A percentile compares a stretch with the other conserved stretches of the same genome.
These are phyloP conservation scores for Pegoplata infirma DNA, from an alignment of 2,888 invertebrate genomes.

Conservation along the genomic window DNA sequence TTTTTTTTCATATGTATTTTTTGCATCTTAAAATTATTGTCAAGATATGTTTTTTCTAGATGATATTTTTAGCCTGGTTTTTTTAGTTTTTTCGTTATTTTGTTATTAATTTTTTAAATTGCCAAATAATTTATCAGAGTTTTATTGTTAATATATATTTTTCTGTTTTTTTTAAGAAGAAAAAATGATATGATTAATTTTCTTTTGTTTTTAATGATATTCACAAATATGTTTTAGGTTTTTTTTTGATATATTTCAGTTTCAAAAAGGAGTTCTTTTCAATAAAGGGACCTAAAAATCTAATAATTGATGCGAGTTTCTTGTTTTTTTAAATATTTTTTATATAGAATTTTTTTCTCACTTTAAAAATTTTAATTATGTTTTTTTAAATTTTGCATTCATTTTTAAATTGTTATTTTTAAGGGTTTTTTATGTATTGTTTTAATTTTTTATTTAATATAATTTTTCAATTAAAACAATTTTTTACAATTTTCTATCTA, in stretches of 20 bases:
- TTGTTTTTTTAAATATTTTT: constrained; percentile 36
- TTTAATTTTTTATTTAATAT: not conserved
- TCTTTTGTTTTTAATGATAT: constrained; percentile 9
- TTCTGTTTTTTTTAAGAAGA: not conserved
- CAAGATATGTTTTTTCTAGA: constrained; percentile 78
- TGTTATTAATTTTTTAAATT: constrained; percentile 34
- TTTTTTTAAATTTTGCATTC: not conserved
- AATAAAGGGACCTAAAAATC: constrained; percentile 49
- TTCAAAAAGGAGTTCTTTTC: not conserved
- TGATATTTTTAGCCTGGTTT: constrained; percentile 78
- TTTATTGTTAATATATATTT: constrained; percentile 24
- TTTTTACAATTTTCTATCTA: constrained; percentile 57
- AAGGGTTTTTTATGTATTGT: not conserved
- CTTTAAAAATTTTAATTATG: constrained; percentile 1
- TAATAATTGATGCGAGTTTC: constrained; percentile 63
- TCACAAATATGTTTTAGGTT: constrained; percentile 18
- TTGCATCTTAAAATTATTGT: constrained; percentile 73
- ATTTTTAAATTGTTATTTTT: too few species aligned
- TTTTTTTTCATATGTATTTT: not conserved
- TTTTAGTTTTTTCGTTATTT: constrained; percentile 42
- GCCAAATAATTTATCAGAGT: constrained; percentile 45
- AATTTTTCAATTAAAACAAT: constrained; percentile 41
- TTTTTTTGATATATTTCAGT: constrained; percentile 13
- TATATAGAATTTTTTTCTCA: not conserved
- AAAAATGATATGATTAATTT: constrained; percentile 40